Base-by-base conservation (phyloP, 2,797 vertebrate species). In the Leptodactylus fallax region DNA sequence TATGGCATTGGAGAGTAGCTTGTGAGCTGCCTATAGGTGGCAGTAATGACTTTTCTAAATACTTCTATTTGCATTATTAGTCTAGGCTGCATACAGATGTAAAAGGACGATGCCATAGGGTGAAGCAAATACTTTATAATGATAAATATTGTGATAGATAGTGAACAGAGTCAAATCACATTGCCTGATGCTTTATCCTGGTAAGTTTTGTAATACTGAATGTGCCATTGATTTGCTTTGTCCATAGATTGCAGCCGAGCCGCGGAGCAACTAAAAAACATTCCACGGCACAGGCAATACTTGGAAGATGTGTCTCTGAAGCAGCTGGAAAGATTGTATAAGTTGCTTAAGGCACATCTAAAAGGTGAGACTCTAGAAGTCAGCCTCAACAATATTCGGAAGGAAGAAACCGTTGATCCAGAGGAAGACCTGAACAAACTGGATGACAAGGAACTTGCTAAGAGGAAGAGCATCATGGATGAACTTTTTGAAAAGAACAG, bases 381-480 rank as follows among this genome's bases (percentile, higher is more conserved):
- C 81, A 95, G 93, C 25, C 92, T 98, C 90, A 93, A 96, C 78
- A 93, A 95, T 80, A 95, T 96, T 88, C 92, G n/a, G 0, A 92
- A 72, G 83, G 95, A 95, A 0, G 94, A 96, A 63, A 90, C 84
- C 61, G 88, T 97, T 51, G 94, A 97, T 91, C 95, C 96, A 0
- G 93, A 96, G 1, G 96, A 97, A 85, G 97, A 99, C 90, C 93
- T 99, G 74, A 99, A 99, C 93, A 98, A 98, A 92, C 93, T 99
- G 51, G 95, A 95, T 14, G 97, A 99, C 9, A 94, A 95, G 27
- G 96, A 97, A 14, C 93, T 99, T 56, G 94, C 94, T 69, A 96
- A 95, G 88, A 97, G 95, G 92, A 99, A 99, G 91, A 95, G 93
- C 55, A 94, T 97, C 91, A 99, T 99, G 98, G 97, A 99, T 16